Evolutionary conservation across 2,113 vertebrate species (phyloP).

Genomic region (Oenanthe melanoleuca): DNA sequence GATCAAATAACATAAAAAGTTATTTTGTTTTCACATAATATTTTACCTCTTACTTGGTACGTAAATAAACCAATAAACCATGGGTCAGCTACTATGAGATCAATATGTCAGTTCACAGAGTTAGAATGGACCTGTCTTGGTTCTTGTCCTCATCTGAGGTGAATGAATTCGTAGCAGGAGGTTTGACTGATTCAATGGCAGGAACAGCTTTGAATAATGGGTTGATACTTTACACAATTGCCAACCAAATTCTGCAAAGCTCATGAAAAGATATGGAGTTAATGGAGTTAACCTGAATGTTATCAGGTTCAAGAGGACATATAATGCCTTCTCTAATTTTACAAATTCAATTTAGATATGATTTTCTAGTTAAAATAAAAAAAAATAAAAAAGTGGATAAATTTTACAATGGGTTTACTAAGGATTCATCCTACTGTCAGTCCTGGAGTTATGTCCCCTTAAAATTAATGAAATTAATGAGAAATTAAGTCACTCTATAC

Average conservation of each 20-base stretch:
- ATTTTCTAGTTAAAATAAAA: background rate
- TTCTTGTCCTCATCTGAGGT: background rate
- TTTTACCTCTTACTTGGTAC: background rate
- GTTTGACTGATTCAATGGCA: background rate
- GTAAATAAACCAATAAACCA: background rate
- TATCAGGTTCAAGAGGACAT: background rate
- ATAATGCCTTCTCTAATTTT: background rate
- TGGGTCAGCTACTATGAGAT: background rate
- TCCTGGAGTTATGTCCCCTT: background rate
- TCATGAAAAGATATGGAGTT: background rate
- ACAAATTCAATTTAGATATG: background rate
- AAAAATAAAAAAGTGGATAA: no score
- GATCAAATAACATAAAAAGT: background rate
- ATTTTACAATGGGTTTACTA: background rate
- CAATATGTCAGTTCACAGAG: background rate
- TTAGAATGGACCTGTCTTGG: background rate
- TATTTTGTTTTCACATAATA: background rate
- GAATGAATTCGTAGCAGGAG: background rate
- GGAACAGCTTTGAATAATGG: background rate
- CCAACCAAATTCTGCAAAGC: background rate
- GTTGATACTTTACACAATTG: background rate
- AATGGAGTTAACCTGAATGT: background rate
- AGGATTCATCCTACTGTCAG: background rate
- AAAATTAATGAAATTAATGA: background rate
- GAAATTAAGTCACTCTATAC: background rate